These are phyloP conservation scores for Pygocentrus nattereri DNA, from an alignment of 2,797 vertebrate genomes.

Conservation along the genomic window DNA sequence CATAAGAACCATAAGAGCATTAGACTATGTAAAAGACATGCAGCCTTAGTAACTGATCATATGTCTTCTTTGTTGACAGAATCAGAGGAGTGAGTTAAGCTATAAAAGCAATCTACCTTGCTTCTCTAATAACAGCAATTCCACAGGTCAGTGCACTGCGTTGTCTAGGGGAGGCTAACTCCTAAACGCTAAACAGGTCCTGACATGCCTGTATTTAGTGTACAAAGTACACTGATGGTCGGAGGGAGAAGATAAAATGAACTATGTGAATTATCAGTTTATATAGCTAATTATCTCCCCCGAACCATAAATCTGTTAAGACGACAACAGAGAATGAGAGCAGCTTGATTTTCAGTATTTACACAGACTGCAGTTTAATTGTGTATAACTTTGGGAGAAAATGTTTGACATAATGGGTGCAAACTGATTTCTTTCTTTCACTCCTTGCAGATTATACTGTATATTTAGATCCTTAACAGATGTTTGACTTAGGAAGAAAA, in stretches of 20 bases:
- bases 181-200: slow-evolving; percentile 47
- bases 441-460: neutral
- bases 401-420: neutral
- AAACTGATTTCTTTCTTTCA: neutral
- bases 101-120: slow-evolving; percentile 13
- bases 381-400: neutral
- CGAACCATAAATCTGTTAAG: slow-evolving; percentile 8
- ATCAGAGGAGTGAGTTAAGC: neutral
- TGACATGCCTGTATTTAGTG: slow-evolving; percentile 42
- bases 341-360: neutral
- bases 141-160: slow-evolving; percentile 43
- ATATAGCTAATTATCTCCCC: slow-evolving; percentile 33
- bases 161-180: slow-evolving; percentile 44
- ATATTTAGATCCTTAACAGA: neutral
- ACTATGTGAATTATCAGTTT: slow-evolving; percentile 7
- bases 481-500: neutral
- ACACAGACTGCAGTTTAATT: neutral
- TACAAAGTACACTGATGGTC: neutral
- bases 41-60: slow-evolving; percentile 15
- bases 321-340: neutral
- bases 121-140: slow-evolving; percentile 16
- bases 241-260: slow-evolving; percentile 34
- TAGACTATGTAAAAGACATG: neutral
- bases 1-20: neutral
- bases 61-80: neutral